Base-by-base conservation (phyloP, 2,888 invertebrate species). In the Chrysopilus asiliformis region DNA sequence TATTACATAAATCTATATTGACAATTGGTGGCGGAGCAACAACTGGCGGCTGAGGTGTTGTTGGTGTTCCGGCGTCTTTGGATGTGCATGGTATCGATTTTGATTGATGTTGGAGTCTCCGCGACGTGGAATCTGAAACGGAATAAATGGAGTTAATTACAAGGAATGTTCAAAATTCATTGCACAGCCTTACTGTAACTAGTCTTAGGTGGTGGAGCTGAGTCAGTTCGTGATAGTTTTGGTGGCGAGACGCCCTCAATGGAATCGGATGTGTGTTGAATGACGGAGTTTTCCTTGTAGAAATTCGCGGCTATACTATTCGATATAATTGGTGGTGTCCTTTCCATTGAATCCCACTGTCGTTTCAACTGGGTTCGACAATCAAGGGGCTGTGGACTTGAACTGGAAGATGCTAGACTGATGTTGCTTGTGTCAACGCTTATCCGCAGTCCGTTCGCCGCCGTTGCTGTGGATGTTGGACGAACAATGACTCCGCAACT, bases 11-110 rank as follows among this genome's bases (percentile, higher is more conserved):
- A 39, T 61, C 60, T 41, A 53, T 53, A 46, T 49, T 57, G 45
- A 59, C 52, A 46, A 62, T 56, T 12, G 59, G 53, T 43, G 58
- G 53, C 47, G 56, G 59, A 49, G 58, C 56, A 51, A 53, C 53
- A 49, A 53, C 50, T 39, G 53, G 49, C 46, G 26, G 38, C 14
- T 28, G 20, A 19, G 13, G 5, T n/a, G 27, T 15, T 12, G 22
- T 20, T 32, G 24, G 14, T 22, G 20, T 13, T 32, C 24, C 20
- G 18, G 32, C 17, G 12, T 40, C 40, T 42, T 42, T 42, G 36
- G 38, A 38, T 37, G 39, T 30, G 31, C 42, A 42, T 24, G 50
- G 49, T 36, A 51, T 45, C 40, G 51, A 53, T 43, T 49, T 48
- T 39, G 50, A 39, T 47, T 49, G 55, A 43, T 55, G 52, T 36